Conservation (phyloP, 2,113 vertebrate genomes). For the Chionodraco myersi region DNA sequence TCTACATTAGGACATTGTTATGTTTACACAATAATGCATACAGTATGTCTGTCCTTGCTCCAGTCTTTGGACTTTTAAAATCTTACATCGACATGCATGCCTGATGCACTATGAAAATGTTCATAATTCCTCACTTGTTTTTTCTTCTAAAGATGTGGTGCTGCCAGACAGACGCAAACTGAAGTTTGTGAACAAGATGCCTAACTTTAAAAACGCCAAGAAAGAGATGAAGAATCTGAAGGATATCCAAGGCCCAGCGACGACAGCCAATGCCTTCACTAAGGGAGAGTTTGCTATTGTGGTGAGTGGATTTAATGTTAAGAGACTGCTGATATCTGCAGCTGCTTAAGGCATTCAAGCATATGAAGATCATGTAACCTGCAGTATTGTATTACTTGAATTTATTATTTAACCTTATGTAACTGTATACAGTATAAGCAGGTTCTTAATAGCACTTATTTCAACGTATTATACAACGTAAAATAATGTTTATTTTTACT, state of each 20-base stretch:
- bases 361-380: not conserved
- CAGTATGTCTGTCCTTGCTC: not conserved
- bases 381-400: not conserved
- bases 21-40: not conserved
- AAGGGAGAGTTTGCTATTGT: conserved; percentile 90
- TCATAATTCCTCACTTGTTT: not conserved
- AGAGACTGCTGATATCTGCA: not conserved
- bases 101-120: not conserved
- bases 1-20: not conserved
- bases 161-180: conserved; percentile 90
- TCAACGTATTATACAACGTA: too few relatives aligned
- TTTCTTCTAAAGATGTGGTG: conserved; percentile 81
- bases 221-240: conserved; percentile 86
- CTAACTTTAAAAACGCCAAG: conserved; percentile 86
- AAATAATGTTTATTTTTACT: not conserved
- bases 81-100: not conserved
- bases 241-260: conserved; percentile 91
- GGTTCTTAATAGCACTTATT: too few relatives aligned
- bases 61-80: not conserved
- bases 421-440: not conserved
- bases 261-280: conserved; percentile 81
- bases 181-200: conserved; percentile 90
- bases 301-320: conserved; percentile 80
- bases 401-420: not conserved
- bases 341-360: not conserved